Base-by-base conservation (phyloP, 1,140 invertebrate genomes). In the Sycophila sp. region DNA sequence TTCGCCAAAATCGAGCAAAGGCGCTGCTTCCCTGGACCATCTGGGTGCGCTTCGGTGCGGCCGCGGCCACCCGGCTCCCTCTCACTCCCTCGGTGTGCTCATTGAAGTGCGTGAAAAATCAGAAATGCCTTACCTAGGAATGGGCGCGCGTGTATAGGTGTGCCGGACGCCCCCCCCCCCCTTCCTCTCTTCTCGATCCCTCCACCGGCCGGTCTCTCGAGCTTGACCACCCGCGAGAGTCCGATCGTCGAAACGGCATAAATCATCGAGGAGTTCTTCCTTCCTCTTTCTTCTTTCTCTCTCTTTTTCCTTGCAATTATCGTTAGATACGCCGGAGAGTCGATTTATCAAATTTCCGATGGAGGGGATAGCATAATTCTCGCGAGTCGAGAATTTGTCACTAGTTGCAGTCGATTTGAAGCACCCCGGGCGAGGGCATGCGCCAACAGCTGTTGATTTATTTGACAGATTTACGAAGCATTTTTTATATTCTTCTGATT, bases 71-170 rank as follows among this genome's bases (percentile, higher is more conserved):
- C 63, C 69, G 72, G n/a, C n/a, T n/a, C n/a, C n/a, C n/a, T n/a
- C n/a, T n/a, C n/a, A n/a, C n/a, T n/a, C n/a, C n/a, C n/a, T n/a
- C n/a, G n/a, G n/a, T n/a, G n/a, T n/a, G n/a, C n/a, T n/a, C 66
- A 45, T 66, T 38, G 51, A 60, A 73, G 28, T 62, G 72, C 70
- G 77, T 78, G 75, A 53, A 78, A 75, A 79, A 78, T 78, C 67
- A 66, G 71, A 75, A 75, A 78, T 75, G 36, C 68, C 32, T 71
- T 66, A 67, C 42, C 69, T 71, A 73, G 53, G 34, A 63, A 63
- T 55, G 11, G 4, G 22, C 22, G 36, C 42, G 13, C 2, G 1
- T 5, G 45, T 49, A 49, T 59, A 68, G 55, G 28, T 56, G 53
- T n/a, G n/a, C 5, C 8, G 24, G 4, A 53, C 24, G 34, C 47